Evolutionary conservation across 2,797 vertebrate species (phyloP), one percentile per base, ranked within the genome.

Genomic region (Oreortyx pictus): DNA sequence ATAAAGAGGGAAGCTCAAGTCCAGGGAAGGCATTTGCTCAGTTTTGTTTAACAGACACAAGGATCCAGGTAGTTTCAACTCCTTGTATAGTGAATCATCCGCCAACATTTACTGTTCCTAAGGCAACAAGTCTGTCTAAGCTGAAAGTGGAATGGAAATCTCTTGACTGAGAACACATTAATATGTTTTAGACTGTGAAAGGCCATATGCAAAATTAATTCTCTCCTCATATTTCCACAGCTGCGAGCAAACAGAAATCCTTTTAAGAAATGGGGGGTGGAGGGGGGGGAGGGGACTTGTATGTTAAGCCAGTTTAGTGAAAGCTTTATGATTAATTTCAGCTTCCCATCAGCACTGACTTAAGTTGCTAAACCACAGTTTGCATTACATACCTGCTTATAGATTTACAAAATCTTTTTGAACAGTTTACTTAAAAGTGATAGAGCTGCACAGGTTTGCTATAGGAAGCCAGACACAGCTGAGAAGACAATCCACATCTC

Each of bases 191-290:
- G 41, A 52, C 24, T 76, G 35, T 1, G 3, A 68, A 89, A 94
- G 29, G 24, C 27, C 59, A 59, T 0, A 2, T 25, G 37, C 31
- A 79, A 84, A 91, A 89, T 68, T n/a, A 82, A n/a, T 61, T 85
- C 29, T 15, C 5, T 41, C 12, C 24, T 52, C 52, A 54, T 31
- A 54, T 54, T 54, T 31, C 52, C 70, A 1, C 1, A 31, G 6
- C 88, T 92, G 78, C 29, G 86, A 86, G 31, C 25, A 90, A 90
- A 77, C 8, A 86, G 46, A 91, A 94, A 90, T 35, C 11, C 6
- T 81, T 71, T 54, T 75, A 29, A 77, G 75, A 74, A 67, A 54
- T 41, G 39, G 11, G 39, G 39, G 5, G 13, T 5, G 39, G 13
- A 13, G 39, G 13, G 5, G 39, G 39, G 39, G 10, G 11, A 12